Evolutionary conservation across 2,888 invertebrate species (phyloP), one percentile per base, ranked within the genome.

Genomic region (Palloptera scutellata): DNA sequence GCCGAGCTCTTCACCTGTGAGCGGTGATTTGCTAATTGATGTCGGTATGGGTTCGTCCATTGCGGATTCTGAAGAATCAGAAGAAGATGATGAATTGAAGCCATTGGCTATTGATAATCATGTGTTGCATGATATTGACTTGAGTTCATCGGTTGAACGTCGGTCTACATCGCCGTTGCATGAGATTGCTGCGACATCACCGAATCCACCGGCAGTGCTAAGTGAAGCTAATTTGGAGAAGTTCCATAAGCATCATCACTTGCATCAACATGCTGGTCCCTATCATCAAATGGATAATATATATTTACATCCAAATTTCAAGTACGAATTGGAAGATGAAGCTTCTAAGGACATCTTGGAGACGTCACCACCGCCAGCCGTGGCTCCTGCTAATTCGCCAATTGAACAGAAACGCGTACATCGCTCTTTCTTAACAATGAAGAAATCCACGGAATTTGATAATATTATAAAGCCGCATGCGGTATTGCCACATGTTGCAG

Each of bases 81-180:
- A 85, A 68, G 85, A 84, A 68, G 83, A 84, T 54, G 85, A 85
- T 70, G 84, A 85, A 60, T 73, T 85, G 13, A 84, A 85, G 64
- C 85, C 85, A 3, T 72, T 85, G 67, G 84, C 85, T 10, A 79
- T 83, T 42, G 85, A 84, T 68, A 84, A 84, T 77, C 84, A 84
- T 69, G 80, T 82, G 1, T 72, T 82, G 53, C 76, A 77, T 40
- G 82, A 83, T 30, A 74, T 78, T 61, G 81, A 81, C 51, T 70
- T 73, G 41, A 69, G 53, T 12, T 45, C 69, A 11, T n/a, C 58
- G 1, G 53, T 64, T 19, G 40, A 48, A 40, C 73, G 75, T 43
- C 69, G 70, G 0, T 74, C 73, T 53, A 60, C 43, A 0, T 68
- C 75, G 4, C 71, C 73, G 0, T 71, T 74, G 9, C 72, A 73